Conservation (phyloP, 2,888 invertebrate genomes). For the Ypsolopha sequella region DNA sequence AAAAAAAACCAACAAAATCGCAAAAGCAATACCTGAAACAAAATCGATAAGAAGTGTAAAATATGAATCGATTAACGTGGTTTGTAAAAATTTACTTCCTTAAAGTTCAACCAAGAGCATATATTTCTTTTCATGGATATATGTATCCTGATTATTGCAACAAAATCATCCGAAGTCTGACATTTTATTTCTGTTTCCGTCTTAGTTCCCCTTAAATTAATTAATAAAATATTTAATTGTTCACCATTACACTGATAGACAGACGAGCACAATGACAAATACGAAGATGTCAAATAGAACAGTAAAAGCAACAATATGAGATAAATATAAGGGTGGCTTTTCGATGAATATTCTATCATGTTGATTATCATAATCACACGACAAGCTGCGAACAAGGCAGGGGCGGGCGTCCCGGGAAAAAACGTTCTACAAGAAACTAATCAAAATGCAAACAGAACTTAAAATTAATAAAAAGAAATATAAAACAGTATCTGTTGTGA, state of each 20-base stretch:
- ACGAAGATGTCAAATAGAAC: conserved; percentile 17
- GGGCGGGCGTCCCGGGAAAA: conserved; percentile 14
- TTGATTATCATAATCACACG: conserved; percentile 47
- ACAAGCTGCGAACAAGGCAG: conserved; percentile 40
- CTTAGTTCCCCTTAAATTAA: background rate
- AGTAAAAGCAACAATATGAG: conserved; percentile 23
- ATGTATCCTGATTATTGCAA: too few species aligned
- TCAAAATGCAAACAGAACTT: conserved; percentile 40
- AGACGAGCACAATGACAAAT: background rate
- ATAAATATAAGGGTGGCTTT: conserved; percentile 30
- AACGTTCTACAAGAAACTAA: conserved; percentile 26
- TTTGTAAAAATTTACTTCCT: too few species aligned
- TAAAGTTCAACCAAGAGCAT: too few species aligned
- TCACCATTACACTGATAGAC: background rate
- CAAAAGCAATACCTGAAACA: too few species aligned
- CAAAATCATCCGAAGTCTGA: too few species aligned
- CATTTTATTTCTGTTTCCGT: too few species aligned
- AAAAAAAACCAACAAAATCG: too few species aligned
- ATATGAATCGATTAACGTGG: too few species aligned
- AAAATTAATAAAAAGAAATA: conserved; percentile 16
- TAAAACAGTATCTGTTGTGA: conserved; percentile 13
- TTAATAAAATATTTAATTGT: background rate
- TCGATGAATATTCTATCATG: conserved; percentile 45
- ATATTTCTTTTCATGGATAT: too few species aligned
- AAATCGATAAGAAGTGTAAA: too few species aligned